These are phyloP conservation scores for Vombatus ursinus DNA, from an alignment of 2,113 vertebrate genomes.

Conservation along the genomic window DNA sequence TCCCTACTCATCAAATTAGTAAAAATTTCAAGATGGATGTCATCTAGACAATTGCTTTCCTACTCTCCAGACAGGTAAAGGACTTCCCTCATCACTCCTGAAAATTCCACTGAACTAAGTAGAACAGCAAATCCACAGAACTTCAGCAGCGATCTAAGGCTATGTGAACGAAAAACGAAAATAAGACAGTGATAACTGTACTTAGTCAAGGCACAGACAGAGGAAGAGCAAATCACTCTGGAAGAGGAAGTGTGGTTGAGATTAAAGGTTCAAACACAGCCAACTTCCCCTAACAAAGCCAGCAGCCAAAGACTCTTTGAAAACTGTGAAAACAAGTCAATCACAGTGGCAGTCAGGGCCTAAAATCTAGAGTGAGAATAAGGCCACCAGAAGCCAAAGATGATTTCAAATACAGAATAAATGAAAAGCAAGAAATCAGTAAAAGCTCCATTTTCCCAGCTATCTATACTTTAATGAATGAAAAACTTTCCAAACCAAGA, in stretches of 20 bases:
- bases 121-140: background rate
- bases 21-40: background rate
- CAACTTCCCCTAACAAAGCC: background rate
- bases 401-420: background rate
- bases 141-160: background rate
- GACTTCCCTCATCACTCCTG: background rate
- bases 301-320: background rate
- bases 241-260: constrained; percentile 5
- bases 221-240: background rate
- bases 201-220: background rate
- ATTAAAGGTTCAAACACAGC: background rate
- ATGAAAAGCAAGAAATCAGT: background rate
- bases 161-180: background rate
- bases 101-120: background rate
- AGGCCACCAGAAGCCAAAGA: constrained; percentile 16
- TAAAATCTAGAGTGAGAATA: constrained; percentile 9
- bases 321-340: background rate
- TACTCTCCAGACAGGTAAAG: background rate
- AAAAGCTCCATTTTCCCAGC: background rate
- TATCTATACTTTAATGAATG: too few species aligned
- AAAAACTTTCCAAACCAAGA: background rate
- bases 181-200: background rate
- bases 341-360: background rate
- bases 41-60: background rate
- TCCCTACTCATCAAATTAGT: background rate